These are phyloP conservation scores for Hippocampus barbouri DNA, from an alignment of 2,113 vertebrate species.

Conservation along the genomic window DNA sequence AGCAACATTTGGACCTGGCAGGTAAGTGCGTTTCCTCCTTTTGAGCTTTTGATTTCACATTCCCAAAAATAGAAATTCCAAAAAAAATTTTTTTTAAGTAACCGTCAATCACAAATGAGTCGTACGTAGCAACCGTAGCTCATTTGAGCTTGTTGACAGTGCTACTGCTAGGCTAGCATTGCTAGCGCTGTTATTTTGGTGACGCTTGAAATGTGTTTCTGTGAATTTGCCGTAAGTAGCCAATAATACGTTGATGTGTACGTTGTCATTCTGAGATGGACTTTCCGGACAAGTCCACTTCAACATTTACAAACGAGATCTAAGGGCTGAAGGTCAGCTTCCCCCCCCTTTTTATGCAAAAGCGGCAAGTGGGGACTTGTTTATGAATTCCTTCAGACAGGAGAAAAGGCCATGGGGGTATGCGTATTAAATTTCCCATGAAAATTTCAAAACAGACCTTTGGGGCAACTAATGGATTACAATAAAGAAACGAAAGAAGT, in stretches of 20 bases:
- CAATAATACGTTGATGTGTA: not conserved
- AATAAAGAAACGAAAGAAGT: conserved; percentile 36
- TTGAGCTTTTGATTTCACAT: too few relatives aligned
- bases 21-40: too few relatives aligned
- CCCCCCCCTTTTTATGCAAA: conserved; percentile 7
- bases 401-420: conserved; percentile 46
- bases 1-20: too few relatives aligned
- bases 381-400: conserved; percentile 54
- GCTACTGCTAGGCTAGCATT: too few relatives aligned
- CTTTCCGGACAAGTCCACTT: not conserved
- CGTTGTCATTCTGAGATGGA: not conserved
- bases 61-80: too few relatives aligned
- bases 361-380: conserved; percentile 41
- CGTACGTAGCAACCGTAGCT: too few relatives aligned
- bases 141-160: too few relatives aligned
- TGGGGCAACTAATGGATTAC: conserved; percentile 44
- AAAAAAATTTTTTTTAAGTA: too few relatives aligned
- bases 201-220: too few relatives aligned
- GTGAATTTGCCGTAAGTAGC: not conserved
- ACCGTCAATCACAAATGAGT: too few relatives aligned
- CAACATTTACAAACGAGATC: not conserved
- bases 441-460: conserved; percentile 63
- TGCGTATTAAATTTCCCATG: conserved; percentile 58
- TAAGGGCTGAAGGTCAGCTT: conserved; percentile 20
- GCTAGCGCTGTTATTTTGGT: too few relatives aligned